A percentile compares a stretch with the other conserved stretches of the same genome.
These are phyloP conservation scores for Diorhabda sublineata DNA, from an alignment of 1,140 invertebrate species.

Conservation along the genomic window DNA sequence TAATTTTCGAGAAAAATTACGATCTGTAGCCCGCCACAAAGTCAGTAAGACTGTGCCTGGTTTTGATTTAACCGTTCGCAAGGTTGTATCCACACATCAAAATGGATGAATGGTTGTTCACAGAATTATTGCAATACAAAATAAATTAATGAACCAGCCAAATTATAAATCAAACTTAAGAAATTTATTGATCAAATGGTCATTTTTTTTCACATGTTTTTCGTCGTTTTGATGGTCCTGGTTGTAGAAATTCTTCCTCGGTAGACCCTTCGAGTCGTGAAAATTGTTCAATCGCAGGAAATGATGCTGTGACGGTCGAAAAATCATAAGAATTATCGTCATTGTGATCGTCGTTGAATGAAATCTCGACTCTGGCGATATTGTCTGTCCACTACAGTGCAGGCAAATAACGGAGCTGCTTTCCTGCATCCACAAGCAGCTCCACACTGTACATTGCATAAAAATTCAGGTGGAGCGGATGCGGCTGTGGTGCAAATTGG, in stretches of 20 bases:
- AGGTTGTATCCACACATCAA: background rate
- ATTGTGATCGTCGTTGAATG: background rate
- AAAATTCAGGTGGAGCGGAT: slow-evolving; percentile 1
- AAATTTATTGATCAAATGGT: slow-evolving; percentile 5
- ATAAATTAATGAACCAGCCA: background rate
- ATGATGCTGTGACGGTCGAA: slow-evolving; percentile 4
- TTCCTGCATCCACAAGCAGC: background rate
- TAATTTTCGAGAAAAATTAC: background rate
- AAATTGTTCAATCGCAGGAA: background rate
- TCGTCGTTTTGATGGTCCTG: too few species aligned
- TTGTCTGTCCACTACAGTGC: background rate
- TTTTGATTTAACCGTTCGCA: background rate
- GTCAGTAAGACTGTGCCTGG: too few species aligned
- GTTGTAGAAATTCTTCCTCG: too few species aligned
- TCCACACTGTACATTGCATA: background rate
- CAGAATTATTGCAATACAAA: background rate
- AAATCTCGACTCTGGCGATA: slow-evolving; percentile 1
- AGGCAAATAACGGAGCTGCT: background rate
- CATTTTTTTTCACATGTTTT: background rate
- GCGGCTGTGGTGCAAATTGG: background rate
- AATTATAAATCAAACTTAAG: background rate
- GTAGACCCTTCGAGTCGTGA: background rate
- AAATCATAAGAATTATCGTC: background rate
- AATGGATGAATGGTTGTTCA: too few species aligned
- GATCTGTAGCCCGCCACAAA: too few species aligned